Evolutionary conservation across 1,140 invertebrate species (phyloP), one percentile per base, ranked within the genome.

Genomic region (Drosophila ananassae): DNA sequence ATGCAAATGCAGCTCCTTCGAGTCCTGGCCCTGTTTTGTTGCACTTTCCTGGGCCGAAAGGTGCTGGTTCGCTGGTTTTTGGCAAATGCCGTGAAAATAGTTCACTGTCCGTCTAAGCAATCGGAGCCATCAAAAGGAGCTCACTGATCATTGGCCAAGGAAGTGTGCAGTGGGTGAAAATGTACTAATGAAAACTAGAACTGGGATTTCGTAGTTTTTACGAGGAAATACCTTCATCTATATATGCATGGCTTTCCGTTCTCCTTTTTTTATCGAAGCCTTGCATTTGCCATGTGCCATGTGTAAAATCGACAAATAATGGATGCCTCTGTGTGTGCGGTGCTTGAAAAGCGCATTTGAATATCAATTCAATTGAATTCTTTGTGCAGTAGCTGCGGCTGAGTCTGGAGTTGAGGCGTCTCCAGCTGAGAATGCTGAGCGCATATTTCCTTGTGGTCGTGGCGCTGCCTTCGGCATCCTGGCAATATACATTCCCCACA

Each of bases 301-400:
- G 79, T 81, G 78, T 81, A 81, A 77, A 83, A 83, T 83, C 79
- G 79, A 83, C 74, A 82, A 82, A 83, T 83, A 83, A 81, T 81
- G 66, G 78, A 81, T 81, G 79, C 73, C 64, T 64, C 62, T 48
- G 68, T 48, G 41, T 60, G 52, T 73, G 53, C 60, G 78, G 75
- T 75, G 71, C 51, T 76, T 39, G 78, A 78, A 73, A 78, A 85
- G 81, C 81, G 81, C 87, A 90, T 90, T 90, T 90, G 85, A 90
- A 90, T 90, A 90, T 90, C 85, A 90, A 90, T 90, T 90, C 78
- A 90, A 90, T 82, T 87, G 81, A 81, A 85, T 85, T 90, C 87
- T 85, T 79, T 90, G 83, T 87, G 83, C 74, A 64, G 73, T 63
- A 57, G 73, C 62, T 74, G 39, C 32, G 61, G 59, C 63, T 67